These are phyloP conservation scores for Dallia pectoralis DNA, from an alignment of 2,797 vertebrate genomes.

Conservation along the genomic window DNA sequence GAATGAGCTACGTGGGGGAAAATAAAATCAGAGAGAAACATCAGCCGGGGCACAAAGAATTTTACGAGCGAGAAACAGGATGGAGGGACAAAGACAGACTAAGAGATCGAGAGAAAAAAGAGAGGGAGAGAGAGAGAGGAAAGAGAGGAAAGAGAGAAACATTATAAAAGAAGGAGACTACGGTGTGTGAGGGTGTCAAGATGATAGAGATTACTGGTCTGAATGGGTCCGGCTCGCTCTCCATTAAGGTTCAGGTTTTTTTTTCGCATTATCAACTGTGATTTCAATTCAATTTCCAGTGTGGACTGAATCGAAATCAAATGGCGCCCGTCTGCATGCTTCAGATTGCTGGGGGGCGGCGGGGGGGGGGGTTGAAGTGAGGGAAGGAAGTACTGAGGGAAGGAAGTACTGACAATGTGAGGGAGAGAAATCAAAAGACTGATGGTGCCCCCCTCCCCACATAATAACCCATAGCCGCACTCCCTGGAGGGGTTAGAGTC, in stretches of 20 bases:
- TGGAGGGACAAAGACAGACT: too few relatives aligned
- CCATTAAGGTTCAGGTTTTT: neutral
- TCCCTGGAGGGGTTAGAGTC: neutral
- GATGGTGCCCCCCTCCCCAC: neutral
- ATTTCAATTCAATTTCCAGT: neutral
- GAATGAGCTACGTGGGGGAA: too few relatives aligned
- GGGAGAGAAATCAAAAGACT: neutral
- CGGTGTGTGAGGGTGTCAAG: conserved; percentile 1
- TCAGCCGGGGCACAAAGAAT: too few relatives aligned
- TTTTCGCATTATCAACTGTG: neutral
- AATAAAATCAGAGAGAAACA: too few relatives aligned
- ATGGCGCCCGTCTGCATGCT: neutral
- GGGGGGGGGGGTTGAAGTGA: neutral
- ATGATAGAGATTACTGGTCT: neutral
- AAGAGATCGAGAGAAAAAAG: too few relatives aligned
- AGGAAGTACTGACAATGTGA: neutral
- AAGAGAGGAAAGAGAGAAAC: neutral
- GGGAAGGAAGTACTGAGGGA: neutral
- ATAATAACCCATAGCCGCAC: neutral
- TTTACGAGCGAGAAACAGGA: too few relatives aligned
- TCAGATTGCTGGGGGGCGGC: neutral
- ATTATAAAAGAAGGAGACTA: conserved; percentile 34
- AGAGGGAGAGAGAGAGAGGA: too few relatives aligned
- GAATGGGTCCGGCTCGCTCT: neutral
- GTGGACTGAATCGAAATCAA: neutral